Percentiles rank a stretch among this genome's conserved stretches.
Evolutionary conservation across 2,797 vertebrate species (phyloP).

Genomic region (Anguilla marmorata): DNA sequence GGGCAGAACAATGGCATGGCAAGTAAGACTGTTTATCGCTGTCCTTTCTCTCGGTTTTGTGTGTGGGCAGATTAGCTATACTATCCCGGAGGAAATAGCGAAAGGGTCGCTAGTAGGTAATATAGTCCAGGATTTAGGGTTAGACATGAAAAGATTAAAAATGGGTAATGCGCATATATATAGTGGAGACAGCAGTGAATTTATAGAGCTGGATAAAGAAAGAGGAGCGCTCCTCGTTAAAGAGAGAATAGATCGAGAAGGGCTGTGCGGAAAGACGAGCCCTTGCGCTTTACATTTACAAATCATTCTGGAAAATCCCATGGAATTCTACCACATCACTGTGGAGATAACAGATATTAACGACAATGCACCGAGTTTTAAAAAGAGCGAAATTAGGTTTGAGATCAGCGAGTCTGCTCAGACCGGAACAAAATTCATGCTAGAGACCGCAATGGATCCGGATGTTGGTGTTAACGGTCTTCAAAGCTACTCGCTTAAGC

Average conservation of each 20-base stretch:
- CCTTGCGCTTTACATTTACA: constrained; percentile 40
- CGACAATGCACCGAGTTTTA: constrained; percentile 45
- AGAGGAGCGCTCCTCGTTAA: constrained; percentile 38
- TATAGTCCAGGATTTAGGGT: constrained; percentile 43
- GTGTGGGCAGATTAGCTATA: constrained; percentile 40
- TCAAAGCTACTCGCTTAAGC: constrained; percentile 41
- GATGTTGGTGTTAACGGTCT: constrained; percentile 44
- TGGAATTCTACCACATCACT: constrained; percentile 37
- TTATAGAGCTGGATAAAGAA: constrained; percentile 42
- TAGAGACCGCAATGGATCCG: constrained; percentile 42
- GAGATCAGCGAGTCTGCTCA: constrained; percentile 38
- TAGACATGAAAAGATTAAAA: constrained; percentile 40
- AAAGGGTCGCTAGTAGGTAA: constrained; percentile 42
- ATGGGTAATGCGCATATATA: constrained; percentile 40
- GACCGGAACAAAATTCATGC: constrained; percentile 41
- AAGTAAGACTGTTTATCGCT: constrained; percentile 28
- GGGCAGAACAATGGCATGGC: constrained; percentile 22
- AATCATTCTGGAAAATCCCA: constrained; percentile 38
- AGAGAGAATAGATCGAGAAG: constrained; percentile 44
- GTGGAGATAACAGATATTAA: constrained; percentile 49
- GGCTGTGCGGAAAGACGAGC: constrained; percentile 32
- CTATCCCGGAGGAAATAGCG: constrained; percentile 42
- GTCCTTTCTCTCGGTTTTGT: constrained; percentile 27
- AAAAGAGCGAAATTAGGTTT: constrained; percentile 33
- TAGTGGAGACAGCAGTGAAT: constrained; percentile 34